Conservation (phyloP, 1,140 invertebrate genomes). For the Lepidostoma basale region DNA sequence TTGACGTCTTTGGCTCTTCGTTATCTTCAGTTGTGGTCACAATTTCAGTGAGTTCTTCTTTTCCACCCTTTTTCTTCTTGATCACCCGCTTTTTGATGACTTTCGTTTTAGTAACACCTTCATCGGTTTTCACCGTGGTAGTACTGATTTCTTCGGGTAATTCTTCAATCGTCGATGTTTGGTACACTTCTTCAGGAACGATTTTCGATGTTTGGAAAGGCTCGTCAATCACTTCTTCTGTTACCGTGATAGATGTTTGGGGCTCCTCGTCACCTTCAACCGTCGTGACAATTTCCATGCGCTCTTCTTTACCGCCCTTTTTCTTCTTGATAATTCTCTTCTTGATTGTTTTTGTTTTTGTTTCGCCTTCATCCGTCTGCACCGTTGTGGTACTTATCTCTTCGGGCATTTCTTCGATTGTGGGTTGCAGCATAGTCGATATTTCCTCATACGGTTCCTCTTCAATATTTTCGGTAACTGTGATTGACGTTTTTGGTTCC, state of each 20-base stretch:
- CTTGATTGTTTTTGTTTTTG: slow-evolving; percentile 45
- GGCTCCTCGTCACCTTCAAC: background rate
- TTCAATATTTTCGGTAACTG: slow-evolving; percentile 32
- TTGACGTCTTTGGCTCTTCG: slow-evolving; percentile 5
- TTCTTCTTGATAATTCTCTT: slow-evolving; percentile 49
- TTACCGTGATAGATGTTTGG: background rate
- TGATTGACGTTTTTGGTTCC: slow-evolving; percentile 39
- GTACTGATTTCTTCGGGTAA: slow-evolving; percentile 26
- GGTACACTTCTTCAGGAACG: too few species aligned
- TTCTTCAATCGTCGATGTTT: slow-evolving; percentile 20
- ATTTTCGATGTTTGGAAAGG: background rate
- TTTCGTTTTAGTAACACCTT: background rate
- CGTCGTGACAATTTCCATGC: background rate
- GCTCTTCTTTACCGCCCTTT: background rate
- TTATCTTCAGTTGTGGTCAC: slow-evolving; percentile 45
- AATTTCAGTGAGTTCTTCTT: slow-evolving; percentile 32
- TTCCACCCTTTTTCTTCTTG: slow-evolving; percentile 21
- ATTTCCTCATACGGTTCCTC: too few species aligned
- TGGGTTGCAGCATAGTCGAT: background rate
- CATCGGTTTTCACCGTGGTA: background rate
- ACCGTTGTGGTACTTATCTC: background rate
- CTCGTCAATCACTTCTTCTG: background rate
- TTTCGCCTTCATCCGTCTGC: background rate
- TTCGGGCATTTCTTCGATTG: background rate
- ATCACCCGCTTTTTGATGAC: slow-evolving; percentile 43